These are phyloP conservation scores for Phaethornis superciliosus DNA, from an alignment of 2,113 vertebrate species.

Conservation along the genomic window DNA sequence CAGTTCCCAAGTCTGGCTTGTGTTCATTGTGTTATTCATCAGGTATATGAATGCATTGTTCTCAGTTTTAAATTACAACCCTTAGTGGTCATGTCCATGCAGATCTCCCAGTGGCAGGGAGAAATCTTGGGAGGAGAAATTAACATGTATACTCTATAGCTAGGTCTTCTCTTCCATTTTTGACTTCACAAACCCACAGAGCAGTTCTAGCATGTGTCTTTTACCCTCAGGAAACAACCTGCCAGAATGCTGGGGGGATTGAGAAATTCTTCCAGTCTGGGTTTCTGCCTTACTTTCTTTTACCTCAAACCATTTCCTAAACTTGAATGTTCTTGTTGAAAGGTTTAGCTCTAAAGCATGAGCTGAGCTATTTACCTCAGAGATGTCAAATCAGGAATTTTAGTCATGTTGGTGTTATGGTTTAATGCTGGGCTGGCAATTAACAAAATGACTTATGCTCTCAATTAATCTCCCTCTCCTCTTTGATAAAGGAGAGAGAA, in stretches of 20 bases:
- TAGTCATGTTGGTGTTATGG: background rate
- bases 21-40: constrained; percentile 37
- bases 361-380: background rate
- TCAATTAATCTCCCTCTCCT: too few species aligned
- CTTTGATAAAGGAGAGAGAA: too few species aligned
- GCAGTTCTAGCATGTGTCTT: background rate
- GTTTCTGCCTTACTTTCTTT: background rate
- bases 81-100: background rate
- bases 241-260: background rate
- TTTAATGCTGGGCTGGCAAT: too few species aligned
- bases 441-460: too few species aligned
- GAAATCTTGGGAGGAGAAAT: background rate
- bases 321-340: background rate
- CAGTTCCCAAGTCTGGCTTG: constrained; percentile 29
- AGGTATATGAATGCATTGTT: constrained; percentile 58
- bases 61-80: constrained; percentile 16
- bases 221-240: background rate
- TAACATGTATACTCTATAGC: background rate
- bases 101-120: background rate
- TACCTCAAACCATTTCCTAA: constrained; percentile 25
- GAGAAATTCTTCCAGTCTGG: background rate
- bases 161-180: background rate
- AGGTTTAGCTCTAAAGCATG: background rate
- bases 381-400: constrained; percentile 11
- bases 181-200: background rate